Percentiles rank a stretch among this genome's conserved stretches.
These are phyloP conservation scores for Clytia hemisphaerica DNA, from an alignment of 30 jellyfish, hydroid and myxozoan species.

Conservation along the genomic window DNA sequence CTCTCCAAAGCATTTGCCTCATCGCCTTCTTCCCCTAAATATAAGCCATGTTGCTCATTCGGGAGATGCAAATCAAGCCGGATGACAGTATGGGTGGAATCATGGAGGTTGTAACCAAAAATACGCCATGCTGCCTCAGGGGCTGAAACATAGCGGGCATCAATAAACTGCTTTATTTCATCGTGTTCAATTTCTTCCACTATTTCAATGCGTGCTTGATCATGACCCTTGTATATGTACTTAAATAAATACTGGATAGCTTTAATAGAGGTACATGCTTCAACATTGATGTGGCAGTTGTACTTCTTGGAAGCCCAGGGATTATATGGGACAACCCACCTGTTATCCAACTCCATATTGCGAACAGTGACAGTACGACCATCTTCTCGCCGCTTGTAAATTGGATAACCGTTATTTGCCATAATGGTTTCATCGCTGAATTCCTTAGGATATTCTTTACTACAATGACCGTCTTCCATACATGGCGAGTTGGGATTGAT, in stretches of 20 bases:
- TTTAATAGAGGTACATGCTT: conserved; percentile 30
- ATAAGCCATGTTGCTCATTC: conserved; percentile 17
- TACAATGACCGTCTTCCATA: too few species aligned
- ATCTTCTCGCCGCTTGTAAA: conserved; percentile 42
- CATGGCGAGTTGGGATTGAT: too few species aligned
- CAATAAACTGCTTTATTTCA: too few species aligned
- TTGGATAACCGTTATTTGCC: conserved; percentile 51
- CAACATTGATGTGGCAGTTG: conserved; percentile 48
- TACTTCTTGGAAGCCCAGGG: conserved; percentile 33
- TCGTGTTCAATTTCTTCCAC: too few species aligned
- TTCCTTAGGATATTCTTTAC: too few species aligned
- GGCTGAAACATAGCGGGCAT: conserved; percentile 42
- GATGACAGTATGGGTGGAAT: conserved; percentile 26
- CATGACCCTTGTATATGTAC: too few species aligned
- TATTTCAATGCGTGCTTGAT: too few species aligned
- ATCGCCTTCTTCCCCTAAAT: conserved; percentile 33
- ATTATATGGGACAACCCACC: conserved; percentile 61
- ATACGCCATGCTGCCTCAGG: conserved; percentile 61
- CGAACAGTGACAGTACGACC: conserved; percentile 10
- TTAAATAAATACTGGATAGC: conserved; percentile 37
- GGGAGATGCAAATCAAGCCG: conserved; percentile 66
- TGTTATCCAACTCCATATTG: conserved; percentile 26
- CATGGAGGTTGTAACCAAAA: conserved; percentile 34
- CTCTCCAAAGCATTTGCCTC: conserved; percentile 49
- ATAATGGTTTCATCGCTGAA: conserved; percentile 13